phyloP scores from a whole-genome alignment of 2,797 vertebrate genomes.

The Poeciliopsis presidionis region DNA sequence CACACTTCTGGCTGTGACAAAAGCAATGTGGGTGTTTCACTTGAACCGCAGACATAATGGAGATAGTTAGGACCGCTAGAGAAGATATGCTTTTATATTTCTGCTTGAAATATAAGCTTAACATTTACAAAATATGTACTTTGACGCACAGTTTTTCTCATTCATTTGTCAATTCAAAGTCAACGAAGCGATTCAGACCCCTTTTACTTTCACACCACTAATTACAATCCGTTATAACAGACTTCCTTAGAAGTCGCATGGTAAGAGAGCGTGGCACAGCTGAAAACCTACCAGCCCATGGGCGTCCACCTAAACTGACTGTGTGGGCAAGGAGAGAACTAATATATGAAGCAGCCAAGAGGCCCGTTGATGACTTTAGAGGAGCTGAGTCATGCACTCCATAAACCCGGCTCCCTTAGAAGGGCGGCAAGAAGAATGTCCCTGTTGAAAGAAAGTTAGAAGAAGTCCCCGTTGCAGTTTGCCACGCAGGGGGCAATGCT shows the following conservation, averaged over 20 bases:
- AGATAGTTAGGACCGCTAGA: neutral
- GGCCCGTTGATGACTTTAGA: neutral
- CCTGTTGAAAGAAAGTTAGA: neutral
- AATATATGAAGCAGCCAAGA: neutral
- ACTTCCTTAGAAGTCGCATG: neutral
- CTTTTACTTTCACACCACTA: neutral
- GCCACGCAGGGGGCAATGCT: neutral
- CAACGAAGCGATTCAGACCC: neutral
- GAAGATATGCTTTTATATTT: neutral
- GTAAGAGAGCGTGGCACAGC: neutral
- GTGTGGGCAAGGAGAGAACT: neutral
- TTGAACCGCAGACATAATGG: slow-evolving; percentile 20
- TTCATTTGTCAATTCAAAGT: neutral
- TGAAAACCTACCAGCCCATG: neutral
- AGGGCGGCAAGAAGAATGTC: neutral
- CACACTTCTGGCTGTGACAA: slow-evolving; percentile 33
- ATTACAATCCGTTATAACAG: neutral
- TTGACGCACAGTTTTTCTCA: neutral
- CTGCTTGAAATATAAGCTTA: neutral
- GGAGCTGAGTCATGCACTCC: neutral
- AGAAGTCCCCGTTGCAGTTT: neutral
- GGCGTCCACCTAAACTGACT: neutral
- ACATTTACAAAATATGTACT: neutral
- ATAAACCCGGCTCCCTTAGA: neutral
- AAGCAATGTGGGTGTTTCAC: slow-evolving; percentile 37